Base-by-base conservation (phyloP, 2,113 vertebrate species). In the Thymallus thymallus region DNA sequence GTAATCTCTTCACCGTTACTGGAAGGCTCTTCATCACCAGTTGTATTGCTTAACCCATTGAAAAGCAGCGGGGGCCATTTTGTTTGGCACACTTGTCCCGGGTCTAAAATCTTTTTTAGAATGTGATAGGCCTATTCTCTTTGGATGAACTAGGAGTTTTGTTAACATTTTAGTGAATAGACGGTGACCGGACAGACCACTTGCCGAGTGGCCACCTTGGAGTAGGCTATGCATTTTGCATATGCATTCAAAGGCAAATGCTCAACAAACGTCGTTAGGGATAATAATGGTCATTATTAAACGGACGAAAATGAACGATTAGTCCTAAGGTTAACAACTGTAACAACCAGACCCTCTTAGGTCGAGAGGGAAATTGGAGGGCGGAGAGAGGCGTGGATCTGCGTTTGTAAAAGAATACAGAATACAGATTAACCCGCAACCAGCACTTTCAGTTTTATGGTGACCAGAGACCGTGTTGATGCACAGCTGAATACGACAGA, bases 331-430 rank as follows among this genome's bases (percentile, higher is more conserved):
- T 64, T 68, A 63, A 51, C 71, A 68, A 51, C 67, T 72, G 23
- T 41, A 71, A 63, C 51, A 72, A 29, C 45, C 65, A 35, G 77
- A 69, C 45, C 16, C 35, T 14, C 62, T 63, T 87, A 32, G 79
- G 66, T 61, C 68, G 24, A 69, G 81, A 69, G 71, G 77, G 75
- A 75, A 75, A 66, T 55, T 20, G 22, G 45, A 1, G 63, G 69
- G 35, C 51, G 16, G 75, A 75, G 78, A 84, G 80, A 41, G 35
- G 35, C 35, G 35, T 80, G 74, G 24, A 41, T 30, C 77, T n/a
- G 70, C 76, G 82, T 85, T 84, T 77, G 80, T 82, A 85, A 80
- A 80, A 88, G 74, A 88, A 84, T 82, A 76, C 80, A 32, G 7
- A 66, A 69, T 48, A 76, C 80, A 32, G 7, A 66, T 68, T 48